Base-by-base conservation (phyloP, 2,888 invertebrate genomes). In the Herminia tarsipennalis region DNA sequence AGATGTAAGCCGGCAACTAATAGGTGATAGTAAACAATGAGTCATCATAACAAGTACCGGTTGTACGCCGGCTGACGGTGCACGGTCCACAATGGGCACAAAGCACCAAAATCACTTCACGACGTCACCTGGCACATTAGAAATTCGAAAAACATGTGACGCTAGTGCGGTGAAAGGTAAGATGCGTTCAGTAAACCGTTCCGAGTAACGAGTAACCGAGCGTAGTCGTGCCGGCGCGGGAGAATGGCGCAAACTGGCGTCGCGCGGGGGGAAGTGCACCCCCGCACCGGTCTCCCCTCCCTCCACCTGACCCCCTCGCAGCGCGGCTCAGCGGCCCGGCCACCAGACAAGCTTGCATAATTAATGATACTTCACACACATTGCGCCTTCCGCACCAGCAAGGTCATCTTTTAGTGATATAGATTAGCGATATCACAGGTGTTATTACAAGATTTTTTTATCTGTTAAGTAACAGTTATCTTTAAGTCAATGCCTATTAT, bases 241-340 rank as follows among this genome's bases (percentile, higher is more conserved):
- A 85, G 88, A 86, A 81, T 85, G 85, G 87, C 86, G 90, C 88
- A 84, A 81, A 87, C 90, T 88, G 90, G 78, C 81, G 74, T 65
- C 73, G 78, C 67, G 71, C 73, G 76, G 74, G 73, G 78, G 75
- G 77, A 73, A 76, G 75, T 67, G 67, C 64, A 52, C 56, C 71
- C 58, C 70, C 63, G 49, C 59, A 41, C 56, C 21, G 16, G 14
- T 20, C 36, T 25, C 24, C 25, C 28, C 29, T 51, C 56, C 56
- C 48, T 57, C 28, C 53, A 25, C 59, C 70, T 60, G 33, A 27
- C 18, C 64, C 59, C 66, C 68, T 60, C 66, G 42, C 66, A 63
- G 53, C 56, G 64, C 63, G 50, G 56, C 65, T 56, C 69, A 62
- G 61, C 56, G 56, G 70, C 77, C 78, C 76, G 74, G 76, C 81